Evolutionary conservation across 2,888 invertebrate genomes (phyloP), one percentile per base, ranked within the genome.

Genomic region (Miltochrista miniata): DNA sequence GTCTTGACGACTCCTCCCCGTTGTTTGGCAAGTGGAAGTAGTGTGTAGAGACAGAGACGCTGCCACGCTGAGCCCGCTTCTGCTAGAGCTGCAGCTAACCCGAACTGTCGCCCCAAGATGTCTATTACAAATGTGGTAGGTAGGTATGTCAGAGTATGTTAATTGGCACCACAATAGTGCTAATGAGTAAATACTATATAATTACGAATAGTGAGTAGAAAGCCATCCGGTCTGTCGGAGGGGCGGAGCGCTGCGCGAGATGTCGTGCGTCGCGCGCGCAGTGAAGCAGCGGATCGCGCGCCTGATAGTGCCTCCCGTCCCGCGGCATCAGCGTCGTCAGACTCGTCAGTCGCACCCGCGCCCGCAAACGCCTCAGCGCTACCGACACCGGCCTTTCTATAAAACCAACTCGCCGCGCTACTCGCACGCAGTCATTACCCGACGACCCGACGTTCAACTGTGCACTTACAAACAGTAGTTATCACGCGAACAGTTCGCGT

Each of bases 361-460:
- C 61, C 69, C 73, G 76, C 75, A 53, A 53, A 64, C 70, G 69
- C 71, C 70, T 68, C 50, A 62, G 69, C 74, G 68, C 60, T 54
- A 48, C 61, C 64, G 67, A 61, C 64, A 51, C 64, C 68, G 69
- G 74, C 73, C 74, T 79, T 71, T 72, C 74, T 81, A 87, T 89
- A 88, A 85, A 87, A 85, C 82, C 75, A 76, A 73, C 74, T 68
- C 74, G 71, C 76, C 78, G 78, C 82, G 72, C 73, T 69, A 79
- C 79, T 84, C 83, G 83, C 85, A 85, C 84, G 82, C 90, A 87
- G 87, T 89, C 84, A 80, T 83, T 77, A 76, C 80, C 79, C 76
- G 74, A 72, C 87, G 83, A 77, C 76, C 76, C 64, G 79, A 79
- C 84, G 83, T 77, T 81, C 85, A 77, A 76, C 75, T 64, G 78